These are phyloP conservation scores for Malacoraja senta DNA, from an alignment of 2,797 vertebrate species.

Conservation along the genomic window DNA sequence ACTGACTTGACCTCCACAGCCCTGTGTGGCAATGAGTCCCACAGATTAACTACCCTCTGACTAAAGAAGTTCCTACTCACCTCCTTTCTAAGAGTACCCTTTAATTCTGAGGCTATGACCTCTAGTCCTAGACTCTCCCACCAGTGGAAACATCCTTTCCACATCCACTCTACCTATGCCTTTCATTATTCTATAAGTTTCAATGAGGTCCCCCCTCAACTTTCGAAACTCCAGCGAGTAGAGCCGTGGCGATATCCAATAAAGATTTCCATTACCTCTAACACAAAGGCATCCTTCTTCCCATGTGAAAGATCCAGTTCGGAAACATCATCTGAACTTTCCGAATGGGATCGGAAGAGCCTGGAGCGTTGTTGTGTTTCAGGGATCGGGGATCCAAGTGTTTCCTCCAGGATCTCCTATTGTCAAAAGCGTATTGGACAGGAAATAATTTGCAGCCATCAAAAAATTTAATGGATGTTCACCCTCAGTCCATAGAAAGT, in stretches of 20 bases:
- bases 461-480: not conserved
- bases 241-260: not conserved
- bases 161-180: no score
- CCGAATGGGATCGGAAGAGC: conserved; percentile 86
- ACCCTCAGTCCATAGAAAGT: not conserved
- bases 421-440: conserved; percentile 10
- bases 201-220: no score
- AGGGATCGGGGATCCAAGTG: conserved; percentile 87
- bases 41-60: no score
- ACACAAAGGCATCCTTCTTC: conserved; percentile 95
- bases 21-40: no score
- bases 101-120: no score
- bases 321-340: conserved; percentile 91
- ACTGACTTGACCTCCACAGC: no score
- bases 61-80: no score
- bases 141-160: no score
- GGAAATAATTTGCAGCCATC: not conserved
- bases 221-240: no score
- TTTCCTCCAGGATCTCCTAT: conserved; percentile 82
- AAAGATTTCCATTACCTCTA: conserved; percentile 66
- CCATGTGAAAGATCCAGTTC: conserved; percentile 95
- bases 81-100: no score
- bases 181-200: no score
- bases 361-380: conserved; percentile 85
- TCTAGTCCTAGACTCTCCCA: no score